These are phyloP conservation scores for Planococcus citri DNA, from an alignment of 1,140 invertebrate species.

Conservation along the genomic window DNA sequence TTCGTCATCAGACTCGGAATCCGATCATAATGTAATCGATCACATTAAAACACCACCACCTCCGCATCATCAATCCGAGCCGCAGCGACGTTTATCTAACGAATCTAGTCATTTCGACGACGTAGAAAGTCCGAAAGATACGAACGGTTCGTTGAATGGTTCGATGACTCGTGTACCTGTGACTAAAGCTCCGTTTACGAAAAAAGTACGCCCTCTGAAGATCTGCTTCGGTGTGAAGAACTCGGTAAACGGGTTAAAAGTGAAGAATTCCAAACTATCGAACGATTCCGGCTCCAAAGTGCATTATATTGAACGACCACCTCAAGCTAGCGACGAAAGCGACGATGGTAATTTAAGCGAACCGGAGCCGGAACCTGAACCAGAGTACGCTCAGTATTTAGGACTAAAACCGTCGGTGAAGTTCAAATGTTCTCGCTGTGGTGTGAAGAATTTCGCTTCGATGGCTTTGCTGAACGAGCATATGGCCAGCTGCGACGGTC, in stretches of 20 bases:
- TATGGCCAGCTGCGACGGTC: slow-evolving; percentile 38
- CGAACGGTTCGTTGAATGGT: background rate
- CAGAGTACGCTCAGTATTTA: slow-evolving; percentile 55
- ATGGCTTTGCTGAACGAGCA: slow-evolving; percentile 46
- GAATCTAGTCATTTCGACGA: background rate
- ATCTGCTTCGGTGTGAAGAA: background rate
- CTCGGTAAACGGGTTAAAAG: background rate
- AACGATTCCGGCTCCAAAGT: background rate
- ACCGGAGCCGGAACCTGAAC: background rate
- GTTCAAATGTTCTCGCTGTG: slow-evolving; percentile 52
- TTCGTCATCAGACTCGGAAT: too few species aligned
- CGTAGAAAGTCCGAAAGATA: background rate
- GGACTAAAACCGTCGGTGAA: slow-evolving; percentile 53
- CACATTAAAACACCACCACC: too few species aligned
- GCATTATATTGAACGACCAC: background rate
- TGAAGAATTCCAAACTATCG: background rate
- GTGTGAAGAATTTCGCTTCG: slow-evolving; percentile 42
- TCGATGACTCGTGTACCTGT: background rate
- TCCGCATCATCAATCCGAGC: too few species aligned
- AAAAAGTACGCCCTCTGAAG: background rate
- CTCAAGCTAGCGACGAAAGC: background rate
- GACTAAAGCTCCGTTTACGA: background rate
- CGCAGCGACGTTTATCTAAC: background rate
- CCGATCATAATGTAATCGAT: too few species aligned
- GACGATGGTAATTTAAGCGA: background rate